Evolutionary conservation across 2,888 invertebrate species (phyloP), one percentile per base, ranked within the genome.

Genomic region (Thecophora atra): DNA sequence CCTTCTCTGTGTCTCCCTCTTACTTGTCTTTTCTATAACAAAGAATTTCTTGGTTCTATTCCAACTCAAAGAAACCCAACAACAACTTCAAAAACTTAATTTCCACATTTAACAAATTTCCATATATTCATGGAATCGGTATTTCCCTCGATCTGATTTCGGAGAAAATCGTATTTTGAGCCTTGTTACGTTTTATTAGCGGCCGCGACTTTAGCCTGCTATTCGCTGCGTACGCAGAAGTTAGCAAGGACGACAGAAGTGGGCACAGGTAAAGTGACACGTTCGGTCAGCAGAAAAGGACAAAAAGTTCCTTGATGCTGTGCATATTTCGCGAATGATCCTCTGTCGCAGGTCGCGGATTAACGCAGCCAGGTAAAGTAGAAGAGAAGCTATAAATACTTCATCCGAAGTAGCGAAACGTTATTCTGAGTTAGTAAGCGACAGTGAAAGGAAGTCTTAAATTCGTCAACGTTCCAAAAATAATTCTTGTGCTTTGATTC

Each of bases 251-350:
- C 24, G 44, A 64, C n/a, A n/a, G n/a, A n/a, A n/a, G n/a, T 21
- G 13, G 47, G 28, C 17, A 13, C 44, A 63, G 63, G 63, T 47
- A 47, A 47, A n/a, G n/a, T n/a, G 26, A 19, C 42, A 7, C 15
- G 19, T 26, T n/a, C 21, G 24, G 8, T 11, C 26, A n/a, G 19
- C 17, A 47, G 17, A 21, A 24, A 47, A 28, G 3, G 37, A 8
- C 28, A 67, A 37, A 21, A 56, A 7, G 11, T n/a, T n/a, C 37
- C 21, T 56, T 56, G 30, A 68, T 17, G 44, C 44, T 42, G 3
- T 44, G 58, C 15, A 24, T 42, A 30, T 58, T 68, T 56, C 68
- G 68, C 68, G 56, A 68, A 58, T 68, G 24, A 28, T 24, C 51
- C 54, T 21, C 44, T 13, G 47, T 24, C 54, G 60, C 37, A 17